phyloP scores from a whole-genome alignment of 2,113 vertebrate genomes.

The Bufo gargarizans region DNA sequence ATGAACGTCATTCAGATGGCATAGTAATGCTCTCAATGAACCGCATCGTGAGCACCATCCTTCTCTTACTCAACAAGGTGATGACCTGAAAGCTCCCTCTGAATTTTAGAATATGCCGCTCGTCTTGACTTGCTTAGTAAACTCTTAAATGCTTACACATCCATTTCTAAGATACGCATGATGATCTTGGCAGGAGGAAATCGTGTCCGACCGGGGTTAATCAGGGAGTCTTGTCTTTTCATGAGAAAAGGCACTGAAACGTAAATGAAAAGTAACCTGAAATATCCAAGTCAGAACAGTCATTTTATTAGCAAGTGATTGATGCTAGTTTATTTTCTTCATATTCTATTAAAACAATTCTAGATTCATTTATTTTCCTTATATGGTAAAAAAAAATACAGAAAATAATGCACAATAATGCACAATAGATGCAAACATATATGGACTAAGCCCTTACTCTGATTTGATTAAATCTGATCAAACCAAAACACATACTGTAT shows the following conservation, averaged over 20 bases:
- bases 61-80: not conserved
- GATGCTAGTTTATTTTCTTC: not conserved
- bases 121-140: not conserved
- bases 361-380: not conserved
- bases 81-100: not conserved
- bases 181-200: not conserved
- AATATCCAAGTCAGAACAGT: not conserved
- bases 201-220: not conserved
- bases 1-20: constrained; percentile 15
- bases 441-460: too few species aligned
- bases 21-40: constrained; percentile 17
- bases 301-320: not conserved
- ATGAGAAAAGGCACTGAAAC: not conserved
- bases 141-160: not conserved
- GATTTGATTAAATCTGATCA: too few species aligned
- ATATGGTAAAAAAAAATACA: too few species aligned
- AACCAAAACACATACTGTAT: too few species aligned
- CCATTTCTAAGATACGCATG: not conserved
- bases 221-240: not conserved
- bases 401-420: too few species aligned
- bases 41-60: not conserved
- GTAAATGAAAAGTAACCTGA: not conserved
- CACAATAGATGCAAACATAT: too few species aligned
- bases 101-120: not conserved
- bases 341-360: not conserved